Conservation (phyloP, 1,140 invertebrate genomes). For the Patella vulgata region DNA sequence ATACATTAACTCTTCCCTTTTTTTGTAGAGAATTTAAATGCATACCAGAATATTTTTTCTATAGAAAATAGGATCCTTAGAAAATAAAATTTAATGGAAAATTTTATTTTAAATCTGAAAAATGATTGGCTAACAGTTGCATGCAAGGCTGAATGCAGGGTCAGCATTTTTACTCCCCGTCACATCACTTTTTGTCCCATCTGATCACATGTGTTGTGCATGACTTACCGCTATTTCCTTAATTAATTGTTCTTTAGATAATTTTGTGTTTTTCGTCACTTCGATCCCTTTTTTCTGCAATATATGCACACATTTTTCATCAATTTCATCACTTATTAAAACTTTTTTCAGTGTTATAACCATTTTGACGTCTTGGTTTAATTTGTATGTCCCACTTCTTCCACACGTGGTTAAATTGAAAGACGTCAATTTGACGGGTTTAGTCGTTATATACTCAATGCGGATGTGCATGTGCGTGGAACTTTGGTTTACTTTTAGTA, state of each 20-base stretch:
- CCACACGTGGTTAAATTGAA: neutral
- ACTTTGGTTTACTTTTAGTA: neutral
- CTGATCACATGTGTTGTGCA: no score
- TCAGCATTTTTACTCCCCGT: no score
- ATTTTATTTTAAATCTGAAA: no score
- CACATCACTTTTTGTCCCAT: no score
- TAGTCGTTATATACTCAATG: neutral
- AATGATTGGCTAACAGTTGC: no score
- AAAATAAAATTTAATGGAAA: no score
- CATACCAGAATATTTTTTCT: no score
- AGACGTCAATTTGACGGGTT: neutral
- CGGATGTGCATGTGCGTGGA: neutral
- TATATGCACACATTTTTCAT: constrained; percentile 83
- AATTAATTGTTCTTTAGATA: constrained; percentile 84
- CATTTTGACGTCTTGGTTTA: constrained; percentile 32
- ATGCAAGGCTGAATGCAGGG: no score
- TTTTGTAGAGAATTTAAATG: no score
- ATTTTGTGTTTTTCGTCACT: constrained; percentile 84
- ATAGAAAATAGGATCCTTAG: no score
- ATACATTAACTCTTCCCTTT: no score
- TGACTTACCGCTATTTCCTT: constrained; percentile 86
- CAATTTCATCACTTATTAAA: constrained; percentile 92
- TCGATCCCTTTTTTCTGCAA: constrained; percentile 80
- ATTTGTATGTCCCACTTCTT: neutral
- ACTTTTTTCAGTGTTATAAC: constrained; percentile 72